Evolutionary conservation across 2,797 vertebrate species (phyloP).

Genomic region (Leuciscus waleckii): DNA sequence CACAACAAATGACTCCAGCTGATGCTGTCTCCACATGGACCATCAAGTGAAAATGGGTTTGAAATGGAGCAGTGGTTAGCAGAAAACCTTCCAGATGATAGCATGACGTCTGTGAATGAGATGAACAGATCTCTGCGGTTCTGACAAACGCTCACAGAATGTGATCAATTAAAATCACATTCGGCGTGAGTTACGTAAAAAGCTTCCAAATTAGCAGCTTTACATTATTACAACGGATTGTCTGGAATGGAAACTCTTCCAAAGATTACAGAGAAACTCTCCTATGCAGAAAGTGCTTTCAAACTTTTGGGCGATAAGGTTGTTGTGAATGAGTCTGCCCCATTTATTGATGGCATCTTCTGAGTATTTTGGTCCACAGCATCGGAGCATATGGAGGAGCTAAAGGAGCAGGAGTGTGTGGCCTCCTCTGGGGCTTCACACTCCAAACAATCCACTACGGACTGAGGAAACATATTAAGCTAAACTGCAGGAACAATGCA

Average conservation of each 20-base stretch:
- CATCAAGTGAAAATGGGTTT: slow-evolving; percentile 82
- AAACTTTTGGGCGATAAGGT: not conserved
- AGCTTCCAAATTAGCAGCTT: slow-evolving; percentile 46
- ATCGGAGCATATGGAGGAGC: slow-evolving; percentile 72
- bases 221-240: not conserved
- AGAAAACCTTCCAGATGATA: slow-evolving; percentile 76
- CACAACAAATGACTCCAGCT: slow-evolving; percentile 58
- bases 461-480: slow-evolving; percentile 71
- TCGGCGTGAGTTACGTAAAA: slow-evolving; percentile 50
- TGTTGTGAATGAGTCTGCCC: slow-evolving; percentile 9
- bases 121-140: slow-evolving; percentile 71
- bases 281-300: not conserved
- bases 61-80: slow-evolving; percentile 72
- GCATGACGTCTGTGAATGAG: slow-evolving; percentile 64
- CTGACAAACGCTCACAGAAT: slow-evolving; percentile 57
- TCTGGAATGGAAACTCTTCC: not conserved
- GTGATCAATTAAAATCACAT: slow-evolving; percentile 63
- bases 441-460: slow-evolving; percentile 68
- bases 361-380: not conserved
- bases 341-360: slow-evolving; percentile 26
- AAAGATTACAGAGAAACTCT: not conserved
- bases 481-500: slow-evolving; percentile 73
- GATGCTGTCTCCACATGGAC: slow-evolving; percentile 76
- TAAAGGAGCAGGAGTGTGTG: slow-evolving; percentile 67
- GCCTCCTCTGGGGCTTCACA: slow-evolving; percentile 3